A percentile compares a stretch with the other conserved stretches of the same genome.
Evolutionary conservation across 2,113 vertebrate genomes (phyloP).

Genomic region (Callionymus lyra): DNA sequence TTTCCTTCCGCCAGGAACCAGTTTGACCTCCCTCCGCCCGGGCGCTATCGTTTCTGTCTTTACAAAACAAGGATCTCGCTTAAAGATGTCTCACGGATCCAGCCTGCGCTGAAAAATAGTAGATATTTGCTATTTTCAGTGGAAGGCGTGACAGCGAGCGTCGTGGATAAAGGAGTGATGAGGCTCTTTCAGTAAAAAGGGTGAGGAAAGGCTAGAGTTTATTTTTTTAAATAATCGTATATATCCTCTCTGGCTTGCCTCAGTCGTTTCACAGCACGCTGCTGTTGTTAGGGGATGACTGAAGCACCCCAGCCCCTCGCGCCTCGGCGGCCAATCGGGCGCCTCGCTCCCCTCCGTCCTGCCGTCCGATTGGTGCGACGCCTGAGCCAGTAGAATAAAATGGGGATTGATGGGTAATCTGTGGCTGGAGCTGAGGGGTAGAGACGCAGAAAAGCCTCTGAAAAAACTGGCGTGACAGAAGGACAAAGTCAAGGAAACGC

Average conservation of each 20-base stretch:
- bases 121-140: constrained; percentile 7
- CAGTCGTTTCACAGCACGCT: constrained; percentile 48
- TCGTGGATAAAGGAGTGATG: not conserved
- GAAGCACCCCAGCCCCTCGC: constrained; percentile 36
- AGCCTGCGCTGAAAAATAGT: not conserved
- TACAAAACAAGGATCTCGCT: too few relatives aligned
- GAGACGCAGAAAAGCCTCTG: not conserved
- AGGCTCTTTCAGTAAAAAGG: constrained; percentile 5
- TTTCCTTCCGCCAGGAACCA: constrained; percentile 47
- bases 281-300: constrained; percentile 60
- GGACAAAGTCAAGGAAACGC: too few relatives aligned
- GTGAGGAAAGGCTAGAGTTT: too few relatives aligned
- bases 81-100: too few relatives aligned
- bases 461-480: too few relatives aligned
- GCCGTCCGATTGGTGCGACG: constrained; percentile 53
- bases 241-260: constrained; percentile 22
- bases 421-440: constrained; percentile 21
- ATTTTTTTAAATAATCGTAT: too few relatives aligned
- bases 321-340: constrained; percentile 47
- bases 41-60: too few relatives aligned
- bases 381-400: constrained; percentile 48
- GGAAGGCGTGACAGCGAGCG: too few relatives aligned
- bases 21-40: constrained; percentile 41
- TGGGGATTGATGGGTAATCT: constrained; percentile 59
- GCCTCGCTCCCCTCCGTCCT: constrained; percentile 33